These are phyloP conservation scores for Paralvinella palmiformis DNA, from an alignment of 1,140 invertebrate species.

Conservation along the genomic window DNA sequence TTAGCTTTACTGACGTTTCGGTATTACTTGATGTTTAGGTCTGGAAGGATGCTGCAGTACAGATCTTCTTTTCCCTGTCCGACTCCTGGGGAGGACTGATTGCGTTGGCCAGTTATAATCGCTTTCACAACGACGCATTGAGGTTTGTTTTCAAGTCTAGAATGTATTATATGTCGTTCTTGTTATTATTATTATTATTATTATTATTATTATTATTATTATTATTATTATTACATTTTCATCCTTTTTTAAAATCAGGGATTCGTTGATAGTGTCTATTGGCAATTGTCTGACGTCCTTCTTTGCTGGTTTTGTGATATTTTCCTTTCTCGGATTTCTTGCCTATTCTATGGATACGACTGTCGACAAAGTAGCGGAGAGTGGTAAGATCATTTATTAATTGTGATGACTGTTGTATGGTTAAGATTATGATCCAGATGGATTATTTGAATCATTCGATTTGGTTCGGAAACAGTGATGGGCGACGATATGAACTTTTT, in stretches of 20 bases:
- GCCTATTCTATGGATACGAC: conserved; percentile 73
- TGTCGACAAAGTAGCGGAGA: conserved; percentile 85
- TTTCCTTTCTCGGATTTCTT: conserved; percentile 98
- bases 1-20: background rate
- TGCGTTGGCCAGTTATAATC: conserved; percentile 43
- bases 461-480: too few relatives aligned
- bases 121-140: conserved; percentile 42
- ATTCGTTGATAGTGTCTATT: conserved; percentile 89
- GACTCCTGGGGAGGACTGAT: conserved; percentile 43
- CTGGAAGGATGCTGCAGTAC: conserved; percentile 76
- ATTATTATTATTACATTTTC: too few relatives aligned
- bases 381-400: too few relatives aligned
- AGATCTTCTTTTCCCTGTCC: conserved; percentile 66
- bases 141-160: too few relatives aligned
- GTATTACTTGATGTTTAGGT: conserved; percentile 54
- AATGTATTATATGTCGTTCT: too few relatives aligned
- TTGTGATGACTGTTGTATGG: too few relatives aligned
- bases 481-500: too few relatives aligned
- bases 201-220: too few relatives aligned
- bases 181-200: too few relatives aligned
- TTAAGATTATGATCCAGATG: too few relatives aligned
- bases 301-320: conserved; percentile 98
- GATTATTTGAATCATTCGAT: too few relatives aligned
- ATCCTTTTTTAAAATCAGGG: too few relatives aligned
- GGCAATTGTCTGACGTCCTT: conserved; percentile 95